Base-by-base conservation (phyloP, 2,113 vertebrate species). In the Erythrocebus patas region DNA sequence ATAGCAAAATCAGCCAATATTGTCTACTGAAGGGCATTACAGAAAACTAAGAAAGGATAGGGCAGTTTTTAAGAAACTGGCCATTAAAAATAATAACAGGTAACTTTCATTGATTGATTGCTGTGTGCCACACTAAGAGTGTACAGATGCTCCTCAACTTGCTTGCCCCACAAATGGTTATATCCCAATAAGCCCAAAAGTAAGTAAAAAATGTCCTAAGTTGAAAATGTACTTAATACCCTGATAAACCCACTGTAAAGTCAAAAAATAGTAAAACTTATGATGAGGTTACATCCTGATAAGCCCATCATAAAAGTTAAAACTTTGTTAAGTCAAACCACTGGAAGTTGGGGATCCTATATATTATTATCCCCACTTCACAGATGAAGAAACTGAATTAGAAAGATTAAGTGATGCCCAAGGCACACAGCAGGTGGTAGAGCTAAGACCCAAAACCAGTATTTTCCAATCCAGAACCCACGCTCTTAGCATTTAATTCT, bases 1-100 rank as follows among this genome's bases (percentile, higher is more conserved):
- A 76, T 8, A 81, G 32, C 80, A 92, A 96, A 96, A 87, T 11
- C 94, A 76, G 22, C 23, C 32, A 96, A 72, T 64, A 78, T 45
- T 38, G 35, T 64, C 52, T 81, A 87, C 25, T 88, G 32, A 8
- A 87, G 73, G 96, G 14, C 12, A 82, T 8, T 64, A 45, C 0
- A 64, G n/a, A 86, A 96, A 96, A 72, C 64, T 57, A 57, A 95
- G 52, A 76, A 91, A 59, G 85, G 89, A 75, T 0, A 68, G 45
- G 3, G 23, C 11, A 96, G 13, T 72, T 79, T 94, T 86, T 89
- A 96, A 95, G 59, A 59, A 85, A 73, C 18, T 7, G 12, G 22
- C 55, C 45, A 76, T 91, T 86, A 55, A 66, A 93, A 85, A 79
- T 55, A 84, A 0, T 30, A 95, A 66, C 17, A 61, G n/a, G 66